Percentiles rank a stretch among this genome's conserved stretches.
Conservation (phyloP, 2,888 invertebrate genomes). For the Quadroppia sp. region DNA sequence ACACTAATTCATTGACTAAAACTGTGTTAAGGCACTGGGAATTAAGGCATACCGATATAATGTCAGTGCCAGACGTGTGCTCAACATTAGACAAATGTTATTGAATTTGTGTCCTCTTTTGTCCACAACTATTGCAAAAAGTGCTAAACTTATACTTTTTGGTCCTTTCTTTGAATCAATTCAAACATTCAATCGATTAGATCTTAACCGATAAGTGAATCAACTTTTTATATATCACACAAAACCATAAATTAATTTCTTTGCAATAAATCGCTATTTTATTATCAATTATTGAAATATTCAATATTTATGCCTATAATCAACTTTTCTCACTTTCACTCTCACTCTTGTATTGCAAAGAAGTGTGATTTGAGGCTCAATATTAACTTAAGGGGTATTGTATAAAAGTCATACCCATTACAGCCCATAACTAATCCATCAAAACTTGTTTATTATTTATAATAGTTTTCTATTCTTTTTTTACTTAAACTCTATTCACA, state of each 20-base stretch:
- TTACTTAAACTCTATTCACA: background rate
- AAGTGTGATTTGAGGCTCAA: background rate
- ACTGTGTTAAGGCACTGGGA: slow-evolving; percentile 23
- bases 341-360: background rate
- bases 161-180: background rate
- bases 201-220: slow-evolving; percentile 20
- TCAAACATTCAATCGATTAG: slow-evolving; percentile 19
- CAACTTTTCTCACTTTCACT: background rate
- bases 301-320: background rate
- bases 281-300: background rate
- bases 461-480: background rate
- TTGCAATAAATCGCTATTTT: slow-evolving; percentile 14
- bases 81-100: slow-evolving; percentile 28
- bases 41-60: slow-evolving; percentile 23
- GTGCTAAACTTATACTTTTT: background rate
- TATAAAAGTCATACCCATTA: too few species aligned
- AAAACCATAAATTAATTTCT: slow-evolving; percentile 17
- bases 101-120: slow-evolving; percentile 18
- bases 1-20: slow-evolving; percentile 19
- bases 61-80: background rate
- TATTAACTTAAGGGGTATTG: too few species aligned
- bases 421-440: background rate
- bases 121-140: background rate
- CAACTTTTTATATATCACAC: slow-evolving; percentile 17
- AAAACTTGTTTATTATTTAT: background rate